Evolutionary conservation across 2,797 vertebrate genomes (phyloP), one percentile per base, ranked within the genome.

Genomic region (Eurystomus glaucurus): DNA sequence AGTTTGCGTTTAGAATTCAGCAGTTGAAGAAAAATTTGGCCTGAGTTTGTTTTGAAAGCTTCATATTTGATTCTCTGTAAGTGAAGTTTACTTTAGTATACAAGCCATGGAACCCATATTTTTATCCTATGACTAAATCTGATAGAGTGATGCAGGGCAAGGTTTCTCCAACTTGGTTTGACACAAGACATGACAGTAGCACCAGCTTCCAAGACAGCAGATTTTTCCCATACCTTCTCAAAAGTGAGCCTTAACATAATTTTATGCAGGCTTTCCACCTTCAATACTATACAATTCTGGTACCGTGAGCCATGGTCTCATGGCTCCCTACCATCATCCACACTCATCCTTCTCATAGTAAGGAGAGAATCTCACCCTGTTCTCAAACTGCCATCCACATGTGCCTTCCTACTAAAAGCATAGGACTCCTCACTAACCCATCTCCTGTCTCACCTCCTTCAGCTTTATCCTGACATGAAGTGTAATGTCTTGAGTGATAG

Each of bases 291-390:
- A 28, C 6, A 5, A 10, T n/a, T 39, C 9, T 25, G 54, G 28
- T 28, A 66, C 48, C 1, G 0, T 29, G 29, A 85, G 43, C 55
- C 1, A 1, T 33, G 25, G 22, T 54, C 7, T 70, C 6, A 41
- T 2, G 1, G 14, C 17, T 54, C 6, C 6, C 9, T 10, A 2
- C 33, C 1, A 0, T 69, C 23, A 66, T 8, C 41, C 10, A 18
- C 10, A 6, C 11, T 65, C 23, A 52, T 65, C 17, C 21, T 57
- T 69, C 64, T 80, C 10, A 8, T 17, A 58, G n/a, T 35, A 35
- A 35, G 35, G 35, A 35, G 35, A 35, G 35, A 35, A 35, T 35
- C 35, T 35, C 5, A 31, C 3, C 4, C 1, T 72, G 8, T 33
- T 5, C 17, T 87, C 18, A 62, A 54, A 51, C 14, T 31, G 48